Conservation (phyloP, 2,797 vertebrate genomes). For the Pantherophis vulpinus region DNA sequence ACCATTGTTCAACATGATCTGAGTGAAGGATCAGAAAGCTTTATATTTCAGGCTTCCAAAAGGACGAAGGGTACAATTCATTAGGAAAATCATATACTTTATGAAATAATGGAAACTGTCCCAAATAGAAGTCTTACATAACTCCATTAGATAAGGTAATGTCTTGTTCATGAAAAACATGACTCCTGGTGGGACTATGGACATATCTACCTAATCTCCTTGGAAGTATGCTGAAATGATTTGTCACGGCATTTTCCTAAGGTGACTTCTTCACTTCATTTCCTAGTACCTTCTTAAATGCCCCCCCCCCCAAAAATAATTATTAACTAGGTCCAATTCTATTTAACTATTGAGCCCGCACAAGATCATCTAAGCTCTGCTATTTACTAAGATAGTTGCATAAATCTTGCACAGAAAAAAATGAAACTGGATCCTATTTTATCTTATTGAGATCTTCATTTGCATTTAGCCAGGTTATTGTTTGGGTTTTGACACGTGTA, state of each 20-base stretch:
- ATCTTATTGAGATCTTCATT: background rate
- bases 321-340: background rate
- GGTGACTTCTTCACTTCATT: background rate
- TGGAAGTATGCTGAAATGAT: background rate
- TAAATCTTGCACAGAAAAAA: background rate
- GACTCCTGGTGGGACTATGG: background rate
- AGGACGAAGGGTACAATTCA: background rate
- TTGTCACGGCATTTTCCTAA: background rate
- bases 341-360: background rate
- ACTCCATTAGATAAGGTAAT: background rate
- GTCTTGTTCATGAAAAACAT: background rate
- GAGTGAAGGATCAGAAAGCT: background rate
- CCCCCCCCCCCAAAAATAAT: background rate
- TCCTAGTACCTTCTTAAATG: background rate
- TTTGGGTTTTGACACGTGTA: background rate
- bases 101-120: background rate
- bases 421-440: background rate
- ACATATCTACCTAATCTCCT: background rate
- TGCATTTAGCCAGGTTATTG: background rate
- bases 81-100: background rate
- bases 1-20: background rate
- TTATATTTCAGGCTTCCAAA: background rate
- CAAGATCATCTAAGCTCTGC: background rate
- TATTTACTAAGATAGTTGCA: background rate
- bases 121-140: background rate